These are phyloP conservation scores for Colossoma macropomum DNA, from an alignment of 2,113 vertebrate genomes.

Conservation along the genomic window DNA sequence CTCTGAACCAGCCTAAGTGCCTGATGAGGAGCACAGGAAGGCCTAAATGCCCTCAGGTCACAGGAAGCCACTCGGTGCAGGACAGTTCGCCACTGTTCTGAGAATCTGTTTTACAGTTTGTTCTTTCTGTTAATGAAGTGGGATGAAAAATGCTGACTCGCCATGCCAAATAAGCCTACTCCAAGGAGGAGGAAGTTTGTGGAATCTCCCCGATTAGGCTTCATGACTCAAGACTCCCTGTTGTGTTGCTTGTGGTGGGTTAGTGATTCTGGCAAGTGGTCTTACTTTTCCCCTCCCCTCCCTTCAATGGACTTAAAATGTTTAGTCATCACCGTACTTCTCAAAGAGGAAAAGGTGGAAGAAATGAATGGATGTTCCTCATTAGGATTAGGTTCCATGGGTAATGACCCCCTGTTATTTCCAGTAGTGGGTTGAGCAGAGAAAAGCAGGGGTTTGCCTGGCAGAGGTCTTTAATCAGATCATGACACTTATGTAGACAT, in stretches of 20 bases:
- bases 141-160: not conserved
- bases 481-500: conserved; percentile 33
- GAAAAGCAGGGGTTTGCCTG: not conserved
- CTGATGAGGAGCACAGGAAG: too few relatives aligned
- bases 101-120: not conserved
- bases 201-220: not conserved
- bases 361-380: not conserved
- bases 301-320: not conserved
- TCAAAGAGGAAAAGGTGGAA: not conserved
- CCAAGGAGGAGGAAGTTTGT: not conserved
- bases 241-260: not conserved
- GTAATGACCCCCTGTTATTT: not conserved
- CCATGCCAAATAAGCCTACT: not conserved
- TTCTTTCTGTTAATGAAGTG: conserved; percentile 3
- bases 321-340: not conserved
- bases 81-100: not conserved
- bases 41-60: not conserved
- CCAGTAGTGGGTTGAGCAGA: conserved; percentile 6
- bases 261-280: not conserved
- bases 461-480: conserved; percentile 66
- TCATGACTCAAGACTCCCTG: not conserved
- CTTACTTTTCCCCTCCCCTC: not conserved
- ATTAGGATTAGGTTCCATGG: not conserved
- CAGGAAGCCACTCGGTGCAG: not conserved
- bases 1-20: not conserved